A percentile compares a stretch with the other conserved stretches of the same genome.
phyloP scores from a whole-genome alignment of 2,888 invertebrate genomes.

The Meloe dianella region DNA sequence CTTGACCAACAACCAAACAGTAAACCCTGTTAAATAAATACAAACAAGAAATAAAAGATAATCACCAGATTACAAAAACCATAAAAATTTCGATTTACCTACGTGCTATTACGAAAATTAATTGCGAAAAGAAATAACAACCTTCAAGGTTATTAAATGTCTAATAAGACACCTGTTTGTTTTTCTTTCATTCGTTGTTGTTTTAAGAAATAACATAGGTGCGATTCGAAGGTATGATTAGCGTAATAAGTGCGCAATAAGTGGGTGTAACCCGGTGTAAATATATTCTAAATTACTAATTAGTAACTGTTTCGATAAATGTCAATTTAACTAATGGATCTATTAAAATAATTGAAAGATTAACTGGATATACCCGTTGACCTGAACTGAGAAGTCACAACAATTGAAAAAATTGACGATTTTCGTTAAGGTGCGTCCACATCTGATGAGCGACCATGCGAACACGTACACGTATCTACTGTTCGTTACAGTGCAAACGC shows the following conservation, averaged over 20 bases:
- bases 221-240: not conserved
- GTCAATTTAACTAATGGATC: slow-evolving; percentile 16
- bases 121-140: too few relatives aligned
- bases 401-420: too few relatives aligned
- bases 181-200: too few relatives aligned
- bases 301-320: not conserved
- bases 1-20: slow-evolving; percentile 6
- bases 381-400: too few relatives aligned
- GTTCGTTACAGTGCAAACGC: too few relatives aligned
- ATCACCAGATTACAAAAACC: not conserved
- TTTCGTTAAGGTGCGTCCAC: too few relatives aligned
- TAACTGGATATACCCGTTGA: too few relatives aligned
- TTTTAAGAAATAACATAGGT: not conserved
- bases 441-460: too few relatives aligned
- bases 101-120: not conserved
- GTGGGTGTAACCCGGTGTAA: slow-evolving; percentile 1
- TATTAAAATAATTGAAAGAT: not conserved
- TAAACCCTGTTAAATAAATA: not conserved
- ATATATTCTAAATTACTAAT: not conserved
- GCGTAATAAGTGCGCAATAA: not conserved
- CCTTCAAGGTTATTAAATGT: too few relatives aligned
- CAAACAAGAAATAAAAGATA: slow-evolving; percentile 21
- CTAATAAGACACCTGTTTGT: too few relatives aligned
- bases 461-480: too few relatives aligned
- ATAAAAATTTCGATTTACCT: slow-evolving; percentile 10